These are phyloP conservation scores for Amaurobius ferox DNA, from an alignment of 2,888 invertebrate species.

Conservation along the genomic window DNA sequence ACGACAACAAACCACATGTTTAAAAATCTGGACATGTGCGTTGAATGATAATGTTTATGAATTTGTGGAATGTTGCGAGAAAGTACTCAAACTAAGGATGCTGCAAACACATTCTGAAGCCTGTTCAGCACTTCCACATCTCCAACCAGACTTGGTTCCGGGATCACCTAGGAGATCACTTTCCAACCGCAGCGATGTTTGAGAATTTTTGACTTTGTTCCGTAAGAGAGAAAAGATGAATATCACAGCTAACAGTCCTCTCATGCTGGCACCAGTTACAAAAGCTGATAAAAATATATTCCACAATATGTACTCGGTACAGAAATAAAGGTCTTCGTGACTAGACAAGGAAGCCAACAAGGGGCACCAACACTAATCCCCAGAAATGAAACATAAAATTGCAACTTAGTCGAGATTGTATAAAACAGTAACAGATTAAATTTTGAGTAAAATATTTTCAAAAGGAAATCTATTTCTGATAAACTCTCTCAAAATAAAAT, in stretches of 20 bases:
- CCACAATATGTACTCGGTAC: conserved; percentile 53
- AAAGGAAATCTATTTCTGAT: conserved; percentile 13
- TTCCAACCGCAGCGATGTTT: conserved; percentile 17
- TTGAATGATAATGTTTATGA: conserved; percentile 62
- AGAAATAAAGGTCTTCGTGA: conserved; percentile 67
- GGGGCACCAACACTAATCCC: conserved; percentile 58
- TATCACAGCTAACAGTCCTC: conserved; percentile 70
- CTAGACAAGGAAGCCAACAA: conserved; percentile 71
- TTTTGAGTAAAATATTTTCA: conserved; percentile 34
- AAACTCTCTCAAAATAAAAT: conserved; percentile 33
- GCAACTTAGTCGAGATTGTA: not conserved
- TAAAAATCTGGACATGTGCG: conserved; percentile 63
- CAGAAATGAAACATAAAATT: not conserved
- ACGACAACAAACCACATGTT: conserved; percentile 61
- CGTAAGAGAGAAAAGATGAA: conserved; percentile 59
- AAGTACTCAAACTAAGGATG: conserved; percentile 42
- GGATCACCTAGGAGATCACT: conserved; percentile 20
- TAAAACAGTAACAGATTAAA: conserved; percentile 10
- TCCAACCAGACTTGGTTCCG: conserved; percentile 15
- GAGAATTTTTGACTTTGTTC: conserved; percentile 56
- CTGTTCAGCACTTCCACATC: not conserved
- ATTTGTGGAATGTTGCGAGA: conserved; percentile 59
- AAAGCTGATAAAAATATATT: conserved; percentile 69
- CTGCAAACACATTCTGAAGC: conserved; percentile 17
- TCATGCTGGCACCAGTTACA: conserved; percentile 67